Conservation (phyloP, 1,140 invertebrate species). For the Caenorhabditis inopinata region DNA sequence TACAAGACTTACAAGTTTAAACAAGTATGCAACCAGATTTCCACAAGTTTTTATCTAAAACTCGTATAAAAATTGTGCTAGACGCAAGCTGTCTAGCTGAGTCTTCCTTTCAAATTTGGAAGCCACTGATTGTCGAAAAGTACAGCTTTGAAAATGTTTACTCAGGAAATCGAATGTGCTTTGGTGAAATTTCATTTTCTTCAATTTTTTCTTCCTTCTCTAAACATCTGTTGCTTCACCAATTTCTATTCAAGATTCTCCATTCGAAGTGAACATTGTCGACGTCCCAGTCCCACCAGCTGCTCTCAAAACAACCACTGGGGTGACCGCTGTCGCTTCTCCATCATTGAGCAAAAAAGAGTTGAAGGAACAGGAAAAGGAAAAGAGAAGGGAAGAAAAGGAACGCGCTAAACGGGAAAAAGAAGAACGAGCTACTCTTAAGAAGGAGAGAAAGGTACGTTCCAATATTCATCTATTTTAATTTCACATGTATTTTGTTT, state of each 20-base stretch:
- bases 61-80: no score
- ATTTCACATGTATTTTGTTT: not conserved
- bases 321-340: conserved; percentile 6
- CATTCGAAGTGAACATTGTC: conserved; percentile 61
- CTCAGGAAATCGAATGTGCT: no score
- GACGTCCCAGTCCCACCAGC: conserved; percentile 39
- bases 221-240: no score
- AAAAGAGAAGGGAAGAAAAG: conserved; percentile 52
- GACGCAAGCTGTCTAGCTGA: no score
- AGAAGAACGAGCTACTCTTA: conserved; percentile 76
- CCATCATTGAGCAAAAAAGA: conserved; percentile 53
- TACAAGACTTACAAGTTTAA: no score
- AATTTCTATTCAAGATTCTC: conserved; percentile 56
- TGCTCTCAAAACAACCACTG: not conserved
- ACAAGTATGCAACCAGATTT: no score
- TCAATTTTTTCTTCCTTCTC: not conserved
- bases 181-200: not conserved
- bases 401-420: conserved; percentile 54
- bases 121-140: no score
- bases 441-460: conserved; percentile 75
- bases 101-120: no score
- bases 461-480: conserved; percentile 66
- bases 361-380: conserved; percentile 55
- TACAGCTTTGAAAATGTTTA: no score
- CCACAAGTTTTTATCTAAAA: no score